Evolutionary conservation across 1,140 invertebrate species (phyloP).

Genomic region (Drosophila bocqueti): DNA sequence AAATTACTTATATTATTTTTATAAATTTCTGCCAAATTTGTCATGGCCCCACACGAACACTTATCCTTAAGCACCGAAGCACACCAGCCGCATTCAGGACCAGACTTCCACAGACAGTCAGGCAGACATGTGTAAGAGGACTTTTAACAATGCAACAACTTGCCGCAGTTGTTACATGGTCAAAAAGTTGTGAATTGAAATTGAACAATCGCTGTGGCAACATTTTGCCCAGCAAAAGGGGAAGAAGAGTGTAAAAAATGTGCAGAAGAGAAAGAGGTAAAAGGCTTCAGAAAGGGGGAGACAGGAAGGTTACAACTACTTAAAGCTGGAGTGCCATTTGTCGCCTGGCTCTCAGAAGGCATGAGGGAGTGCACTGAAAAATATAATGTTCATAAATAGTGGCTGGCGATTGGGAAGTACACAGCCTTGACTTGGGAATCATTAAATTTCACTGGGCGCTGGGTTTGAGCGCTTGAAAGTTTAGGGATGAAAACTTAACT

Average conservation of each 20-base stretch:
- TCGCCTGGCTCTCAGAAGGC: conserved; percentile 17
- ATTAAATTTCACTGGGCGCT: no score
- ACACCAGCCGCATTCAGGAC: conserved; percentile 1
- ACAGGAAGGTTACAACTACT: conserved; percentile 16
- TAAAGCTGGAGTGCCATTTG: conserved; percentile 34
- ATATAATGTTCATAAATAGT: background rate
- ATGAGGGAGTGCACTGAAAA: conserved; percentile 7
- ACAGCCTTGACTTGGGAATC: no score
- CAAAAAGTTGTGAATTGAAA: conserved; percentile 75
- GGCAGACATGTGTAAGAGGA: conserved; percentile 60
- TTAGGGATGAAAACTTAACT: no score
- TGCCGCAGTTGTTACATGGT: conserved; percentile 68
- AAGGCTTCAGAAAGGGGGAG: background rate
- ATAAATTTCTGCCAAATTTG: conserved; percentile 26
- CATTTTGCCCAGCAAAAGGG: conserved; percentile 17
- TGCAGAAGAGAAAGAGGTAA: background rate
- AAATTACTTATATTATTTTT: conserved; percentile 7
- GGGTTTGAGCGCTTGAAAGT: no score
- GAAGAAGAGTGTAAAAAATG: background rate
- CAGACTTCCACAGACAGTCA: conserved; percentile 17
- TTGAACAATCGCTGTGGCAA: conserved; percentile 58
- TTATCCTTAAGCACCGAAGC: conserved; percentile 1
- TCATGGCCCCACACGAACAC: background rate
- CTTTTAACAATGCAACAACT: conserved; percentile 72
- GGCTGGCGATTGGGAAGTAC: background rate